Evolutionary conservation across 2,113 vertebrate genomes (phyloP), one percentile per base, ranked within the genome.

Genomic region (Embiotoca jacksoni): DNA sequence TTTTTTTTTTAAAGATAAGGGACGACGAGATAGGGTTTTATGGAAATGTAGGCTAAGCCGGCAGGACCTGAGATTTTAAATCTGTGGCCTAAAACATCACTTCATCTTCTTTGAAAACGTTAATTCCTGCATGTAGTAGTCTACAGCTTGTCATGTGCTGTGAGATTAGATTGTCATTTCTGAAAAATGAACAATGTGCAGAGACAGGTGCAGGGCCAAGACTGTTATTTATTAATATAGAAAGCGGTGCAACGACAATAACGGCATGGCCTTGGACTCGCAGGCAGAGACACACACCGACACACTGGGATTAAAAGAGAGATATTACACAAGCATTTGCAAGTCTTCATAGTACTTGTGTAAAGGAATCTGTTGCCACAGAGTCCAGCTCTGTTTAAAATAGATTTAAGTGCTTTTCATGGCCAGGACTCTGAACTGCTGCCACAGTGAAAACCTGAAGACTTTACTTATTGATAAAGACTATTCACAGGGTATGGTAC

Each of bases 401-500:
- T 83, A 85, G 82, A 80, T 82, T 60, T 67, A 81, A 87, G 82
- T 90, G 78, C 86, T 71, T 82, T 75, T 84, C 55, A n/a, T 59
- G 41, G 70, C 64, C 2, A 7, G 10, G 35, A 56, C 58, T 75
- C 47, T 66, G 35, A 79, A 80, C 67, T 87, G 67, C 83, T 16
- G 68, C 58, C 68, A 78, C 70, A 60, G 71, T 82, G 66, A 81
- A 84, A 88, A 78, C 72, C 72, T 23, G 39, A 78, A 79, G 39
- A 80, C 70, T 86, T 92, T 89, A 89, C 78, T 90, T 88, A 88
- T 90, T 86, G 83, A 86, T 81, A 88, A 81, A 74, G 77, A 79
- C 67, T 46, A 75, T 77, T 82, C 14, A 58, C 79, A 68, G 71
- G 53, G 59, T 65, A 55, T 73, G 44, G 47, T 75, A 62, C 78